Conservation (phyloP, 2,797 vertebrate genomes). For the Brachyalestes nurse region DNA sequence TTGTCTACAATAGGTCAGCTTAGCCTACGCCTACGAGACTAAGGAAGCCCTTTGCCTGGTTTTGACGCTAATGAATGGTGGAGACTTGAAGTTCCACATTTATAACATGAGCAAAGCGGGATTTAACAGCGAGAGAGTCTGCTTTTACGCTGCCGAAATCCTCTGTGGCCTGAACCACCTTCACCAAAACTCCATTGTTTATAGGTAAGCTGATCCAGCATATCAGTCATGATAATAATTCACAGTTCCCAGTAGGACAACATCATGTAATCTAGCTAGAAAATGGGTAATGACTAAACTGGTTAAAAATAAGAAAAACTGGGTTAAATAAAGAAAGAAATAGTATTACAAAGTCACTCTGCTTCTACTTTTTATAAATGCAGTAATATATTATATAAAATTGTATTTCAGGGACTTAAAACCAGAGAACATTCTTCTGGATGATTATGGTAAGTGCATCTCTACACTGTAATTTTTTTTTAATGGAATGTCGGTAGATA, state of each 20-base stretch:
- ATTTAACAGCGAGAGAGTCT: conserved; percentile 71
- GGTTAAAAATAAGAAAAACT: not conserved
- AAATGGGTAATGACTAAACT: not conserved
- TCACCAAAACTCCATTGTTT: conserved; percentile 81
- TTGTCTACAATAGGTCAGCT: conserved; percentile 76
- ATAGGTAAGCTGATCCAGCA: conserved; percentile 74
- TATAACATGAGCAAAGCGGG: conserved; percentile 81
- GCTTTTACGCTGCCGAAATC: conserved; percentile 86
- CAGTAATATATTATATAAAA: not conserved
- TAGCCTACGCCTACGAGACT: conserved; percentile 86
- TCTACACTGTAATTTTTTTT: not conserved
- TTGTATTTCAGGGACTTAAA: conserved; percentile 88
- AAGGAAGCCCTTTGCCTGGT: conserved; percentile 86
- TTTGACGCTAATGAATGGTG: conserved; percentile 87
- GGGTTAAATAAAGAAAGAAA: too few species aligned
- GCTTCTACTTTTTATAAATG: not conserved
- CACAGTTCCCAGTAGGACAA: not conserved
- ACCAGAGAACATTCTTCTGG: conserved; percentile 96
- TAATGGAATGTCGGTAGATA: too few species aligned
- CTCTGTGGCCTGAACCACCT: conserved; percentile 86
- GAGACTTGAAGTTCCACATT: conserved; percentile 86
- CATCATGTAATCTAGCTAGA: not conserved
- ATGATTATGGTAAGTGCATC: conserved; percentile 73
- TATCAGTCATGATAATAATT: not conserved
- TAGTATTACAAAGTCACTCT: too few species aligned